Evolutionary conservation across 2,888 invertebrate species (phyloP), one percentile per base, ranked within the genome.

Genomic region (Agonopterix arenella): DNA sequence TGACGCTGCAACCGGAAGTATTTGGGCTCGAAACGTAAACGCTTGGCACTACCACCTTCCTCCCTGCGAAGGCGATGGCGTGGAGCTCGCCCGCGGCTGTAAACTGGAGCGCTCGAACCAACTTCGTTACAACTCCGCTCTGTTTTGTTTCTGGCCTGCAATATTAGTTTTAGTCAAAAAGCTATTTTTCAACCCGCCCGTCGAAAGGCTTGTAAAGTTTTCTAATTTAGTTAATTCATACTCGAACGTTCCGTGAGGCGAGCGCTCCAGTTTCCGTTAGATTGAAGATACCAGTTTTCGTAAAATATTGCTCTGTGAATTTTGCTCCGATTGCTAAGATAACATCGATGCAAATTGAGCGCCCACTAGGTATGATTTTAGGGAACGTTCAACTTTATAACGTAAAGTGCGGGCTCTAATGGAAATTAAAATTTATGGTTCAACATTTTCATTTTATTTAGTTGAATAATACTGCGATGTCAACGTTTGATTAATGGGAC

Each of bases 111-210:
- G 76, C 67, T 72, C 68, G 72, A 76, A 83, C 84, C 84, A 88
- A 89, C 82, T 84, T 88, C 80, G 84, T 84, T 84, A 84, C 84
- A 81, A 80, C 83, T 80, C 80, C 65, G 69, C 69, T 66, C 69
- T 79, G 82, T 84, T 84, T 83, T 82, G 83, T 85, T 85, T 81
- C 77, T 71, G 73, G 70, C 64, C 72, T 71, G 78, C 80, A 80
- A 85, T 89, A 89, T 89, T 89, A 88, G 89, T 88, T 89, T 85
- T 80, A 80, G 84, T 74, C 83, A 79, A 82, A 85, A 83, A 81
- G 85, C 83, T 81, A 86, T 88, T 86, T 88, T 88, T 88, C 84
- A 85, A 77, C 68, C 68, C 47, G 73, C 73, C 64, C 75, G 80
- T 75, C 75, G 78, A 80, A 84, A 83, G 76, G 80, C 80, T 80